Conservation (phyloP, 2,888 invertebrate genomes). For the Hirtodrosophila confusa region DNA sequence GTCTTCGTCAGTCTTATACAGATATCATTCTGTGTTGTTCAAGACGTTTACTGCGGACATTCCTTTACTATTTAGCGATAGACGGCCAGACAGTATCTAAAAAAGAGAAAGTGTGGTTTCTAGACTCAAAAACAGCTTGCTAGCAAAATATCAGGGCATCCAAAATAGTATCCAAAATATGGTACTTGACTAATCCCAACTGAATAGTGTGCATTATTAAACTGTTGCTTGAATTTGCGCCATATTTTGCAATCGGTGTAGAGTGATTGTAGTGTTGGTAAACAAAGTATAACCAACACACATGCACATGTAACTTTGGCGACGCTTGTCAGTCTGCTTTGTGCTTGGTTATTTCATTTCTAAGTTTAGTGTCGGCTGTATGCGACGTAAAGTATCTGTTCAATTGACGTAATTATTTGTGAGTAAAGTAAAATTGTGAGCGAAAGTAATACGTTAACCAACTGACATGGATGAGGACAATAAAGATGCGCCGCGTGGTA, state of each 20-base stretch:
- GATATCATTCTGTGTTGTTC: too few relatives aligned
- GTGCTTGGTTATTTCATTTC: conserved; percentile 48
- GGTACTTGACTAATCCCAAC: too few relatives aligned
- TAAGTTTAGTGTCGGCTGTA: conserved; percentile 37
- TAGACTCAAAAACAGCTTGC: too few relatives aligned
- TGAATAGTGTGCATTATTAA: too few relatives aligned
- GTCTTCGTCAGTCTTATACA: too few relatives aligned
- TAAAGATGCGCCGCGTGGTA: conserved; percentile 41
- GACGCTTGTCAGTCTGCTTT: conserved; percentile 13
- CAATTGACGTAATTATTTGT: not conserved
- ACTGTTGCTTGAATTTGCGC: too few relatives aligned
- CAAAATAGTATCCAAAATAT: too few relatives aligned
- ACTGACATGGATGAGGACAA: conserved; percentile 41
- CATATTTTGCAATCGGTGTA: not conserved
- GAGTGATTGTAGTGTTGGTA: not conserved
- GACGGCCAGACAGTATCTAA: too few relatives aligned
- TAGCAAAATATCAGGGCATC: too few relatives aligned
- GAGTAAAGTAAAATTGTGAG: not conserved
- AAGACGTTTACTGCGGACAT: too few relatives aligned
- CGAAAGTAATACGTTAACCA: not conserved
- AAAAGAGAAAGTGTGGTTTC: too few relatives aligned
- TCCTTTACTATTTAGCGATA: too few relatives aligned
- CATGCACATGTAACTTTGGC: conserved; percentile 45
- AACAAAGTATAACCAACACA: conserved; percentile 16
- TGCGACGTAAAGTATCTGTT: not conserved